phyloP scores from a whole-genome alignment of 2,888 invertebrate species.

The Neria commutata region DNA sequence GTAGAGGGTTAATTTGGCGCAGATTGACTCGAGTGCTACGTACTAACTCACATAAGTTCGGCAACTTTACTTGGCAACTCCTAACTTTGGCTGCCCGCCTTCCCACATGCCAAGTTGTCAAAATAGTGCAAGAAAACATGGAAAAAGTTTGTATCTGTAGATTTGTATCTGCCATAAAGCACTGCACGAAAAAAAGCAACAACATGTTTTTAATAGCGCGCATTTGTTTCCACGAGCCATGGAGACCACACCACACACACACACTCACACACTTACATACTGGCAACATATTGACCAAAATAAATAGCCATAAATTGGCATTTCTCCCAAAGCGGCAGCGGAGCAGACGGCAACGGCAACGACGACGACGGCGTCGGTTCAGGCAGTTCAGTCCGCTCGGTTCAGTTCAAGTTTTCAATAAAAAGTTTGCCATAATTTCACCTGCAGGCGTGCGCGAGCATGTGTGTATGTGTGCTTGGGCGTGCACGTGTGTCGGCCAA shows the following conservation, averaged over 20 bases:
- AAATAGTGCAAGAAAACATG: too few relatives aligned
- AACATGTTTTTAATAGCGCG: neutral
- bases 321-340: neutral
- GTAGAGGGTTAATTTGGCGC: too few relatives aligned
- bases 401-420: neutral
- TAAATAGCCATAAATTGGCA: neutral
- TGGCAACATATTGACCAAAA: neutral
- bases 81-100: neutral
- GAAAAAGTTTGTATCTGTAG: neutral
- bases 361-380: neutral
- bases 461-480: neutral
- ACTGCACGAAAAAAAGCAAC: neutral
- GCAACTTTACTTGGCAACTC: neutral
- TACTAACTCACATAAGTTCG: too few relatives aligned
- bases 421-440: conserved; percentile 4
- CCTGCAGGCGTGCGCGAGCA: neutral
- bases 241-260: neutral
- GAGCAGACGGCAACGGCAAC: too few relatives aligned
- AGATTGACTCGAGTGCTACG: too few relatives aligned
- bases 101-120: neutral
- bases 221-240: neutral
- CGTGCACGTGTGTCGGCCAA: too few relatives aligned
- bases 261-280: too few relatives aligned
- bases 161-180: neutral
- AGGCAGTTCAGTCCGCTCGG: too few relatives aligned